Conservation (phyloP, 2,888 invertebrate genomes). For the Lucinisca nassula region DNA sequence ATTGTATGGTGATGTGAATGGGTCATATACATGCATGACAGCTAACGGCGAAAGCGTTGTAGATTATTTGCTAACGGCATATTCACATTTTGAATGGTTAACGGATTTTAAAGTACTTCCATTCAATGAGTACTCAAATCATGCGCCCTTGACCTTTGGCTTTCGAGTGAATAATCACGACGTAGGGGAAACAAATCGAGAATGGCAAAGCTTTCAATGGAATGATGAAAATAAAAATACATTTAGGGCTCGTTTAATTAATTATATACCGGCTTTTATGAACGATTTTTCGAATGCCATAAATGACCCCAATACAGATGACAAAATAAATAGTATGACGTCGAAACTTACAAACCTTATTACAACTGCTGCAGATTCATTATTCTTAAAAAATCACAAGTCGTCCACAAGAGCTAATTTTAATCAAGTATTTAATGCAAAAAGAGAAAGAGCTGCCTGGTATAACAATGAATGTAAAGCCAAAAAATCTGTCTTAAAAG, state of each 20-base stretch:
- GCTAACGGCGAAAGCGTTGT: constrained; percentile 17
- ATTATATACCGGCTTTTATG: not conserved
- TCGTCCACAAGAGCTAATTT: not conserved
- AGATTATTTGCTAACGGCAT: constrained; percentile 30
- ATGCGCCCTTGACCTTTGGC: no score
- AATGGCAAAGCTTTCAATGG: constrained; percentile 2
- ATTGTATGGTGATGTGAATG: constrained; percentile 16
- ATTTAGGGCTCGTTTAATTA: not conserved
- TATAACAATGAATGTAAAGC: constrained; percentile 24
- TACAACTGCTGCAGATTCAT: not conserved
- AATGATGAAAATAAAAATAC: not conserved
- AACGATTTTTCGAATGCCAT: not conserved
- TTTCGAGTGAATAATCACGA: no score
- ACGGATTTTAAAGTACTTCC: not conserved
- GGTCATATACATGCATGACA: constrained; percentile 36
- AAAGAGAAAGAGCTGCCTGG: not conserved
- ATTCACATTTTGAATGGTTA: not conserved
- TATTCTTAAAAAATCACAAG: not conserved
- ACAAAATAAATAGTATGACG: not conserved
- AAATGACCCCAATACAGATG: not conserved
- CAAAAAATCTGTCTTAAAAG: not conserved
- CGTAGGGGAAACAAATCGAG: not conserved
- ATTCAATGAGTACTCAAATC: not conserved
- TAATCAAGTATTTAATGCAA: not conserved
- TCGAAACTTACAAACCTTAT: not conserved